Conservation (phyloP, 2,888 invertebrate species). For the Aquatica leii region DNA sequence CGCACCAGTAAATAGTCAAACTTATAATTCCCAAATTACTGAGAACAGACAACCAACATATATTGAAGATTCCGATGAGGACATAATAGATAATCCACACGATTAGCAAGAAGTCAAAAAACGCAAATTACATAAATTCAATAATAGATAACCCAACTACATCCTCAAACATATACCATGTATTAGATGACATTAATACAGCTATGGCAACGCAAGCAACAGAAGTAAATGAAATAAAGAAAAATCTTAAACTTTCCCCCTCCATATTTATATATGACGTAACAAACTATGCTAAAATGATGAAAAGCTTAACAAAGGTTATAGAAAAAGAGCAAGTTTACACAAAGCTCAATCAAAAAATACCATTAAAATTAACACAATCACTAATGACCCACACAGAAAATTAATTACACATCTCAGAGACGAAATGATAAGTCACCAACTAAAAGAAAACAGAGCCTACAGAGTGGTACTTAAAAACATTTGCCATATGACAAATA, state of each 20-base stretch:
- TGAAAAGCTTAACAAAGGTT: conserved; percentile 2
- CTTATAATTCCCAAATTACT: conserved; percentile 14
- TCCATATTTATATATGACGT: conserved; percentile 15
- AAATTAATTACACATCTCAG: conserved; percentile 14
- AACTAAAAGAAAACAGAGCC: conserved; percentile 12
- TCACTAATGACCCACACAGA: conserved; percentile 5
- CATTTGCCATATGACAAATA: conserved; percentile 10
- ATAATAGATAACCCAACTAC: conserved; percentile 6
- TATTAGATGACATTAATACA: conserved; percentile 8
- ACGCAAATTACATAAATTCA: conserved; percentile 7
- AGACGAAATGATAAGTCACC: conserved; percentile 1
- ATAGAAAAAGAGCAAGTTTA: conserved; percentile 7
- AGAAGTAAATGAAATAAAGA: not conserved
- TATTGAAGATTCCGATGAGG: conserved; percentile 13
- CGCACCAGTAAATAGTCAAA: too few species aligned
- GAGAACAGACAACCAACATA: conserved; percentile 15
- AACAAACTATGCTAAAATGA: conserved; percentile 10
- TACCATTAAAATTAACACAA: conserved; percentile 13
- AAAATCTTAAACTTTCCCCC: conserved; percentile 10
- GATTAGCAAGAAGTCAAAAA: conserved; percentile 20
- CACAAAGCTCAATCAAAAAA: conserved; percentile 7
- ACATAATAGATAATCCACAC: conserved; percentile 18
- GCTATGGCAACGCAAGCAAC: too few species aligned
- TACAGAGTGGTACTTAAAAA: conserved; percentile 12
- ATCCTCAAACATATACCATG: conserved; percentile 7